Evolutionary conservation across 2,797 vertebrate species (phyloP), one percentile per base, ranked within the genome.

Genomic region (Sebastes melanostomus): DNA sequence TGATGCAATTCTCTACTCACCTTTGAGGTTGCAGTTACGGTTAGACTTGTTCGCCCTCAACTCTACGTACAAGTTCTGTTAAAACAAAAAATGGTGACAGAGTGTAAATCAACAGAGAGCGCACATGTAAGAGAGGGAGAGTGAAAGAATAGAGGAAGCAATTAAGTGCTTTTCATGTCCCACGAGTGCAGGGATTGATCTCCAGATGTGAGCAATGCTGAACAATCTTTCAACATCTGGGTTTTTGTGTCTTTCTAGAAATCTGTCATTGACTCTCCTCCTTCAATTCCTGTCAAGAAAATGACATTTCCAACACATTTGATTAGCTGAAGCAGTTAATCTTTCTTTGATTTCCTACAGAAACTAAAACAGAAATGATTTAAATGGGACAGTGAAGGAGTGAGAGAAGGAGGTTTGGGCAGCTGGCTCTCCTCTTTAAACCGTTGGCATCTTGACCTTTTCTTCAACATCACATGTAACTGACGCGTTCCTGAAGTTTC

Each of bases 51-150:
- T 79, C 71, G 79, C 61, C 59, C 61, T 88, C 68, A 86, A 22
- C 63, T 90, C 88, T 61, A 81, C 65, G 18, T 63, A 83, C 73
- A 91, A 66, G 65, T 91, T 90, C 92, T 92, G 83, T 72, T 22
- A 78, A 78, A 69, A 54, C 20, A 22, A 22, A 32, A 22, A 50
- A 9, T 5, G 11, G 8, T 8, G 11, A 75, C 2, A 55, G 34
- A 63, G 46, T 9, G n/a, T 77, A 65, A 68, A 76, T 84, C 16
- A 80, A 18, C 11, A 61, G 18, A 71, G 77, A 27, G 29, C 29
- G 42, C 27, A 67, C 22, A 29, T 30, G 38, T 36, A 60, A 74
- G 65, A 24, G 59, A 62, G 20, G 18, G 50, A 72, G n/a, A 6
- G 25, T 52, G 13, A 42, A 67, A 30, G 32, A 34, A 24, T 8